Percentiles rank a stretch among this genome's conserved stretches.
These are phyloP conservation scores for Sparidentex hasta DNA, from an alignment of 2,797 vertebrate species.

Conservation along the genomic window DNA sequence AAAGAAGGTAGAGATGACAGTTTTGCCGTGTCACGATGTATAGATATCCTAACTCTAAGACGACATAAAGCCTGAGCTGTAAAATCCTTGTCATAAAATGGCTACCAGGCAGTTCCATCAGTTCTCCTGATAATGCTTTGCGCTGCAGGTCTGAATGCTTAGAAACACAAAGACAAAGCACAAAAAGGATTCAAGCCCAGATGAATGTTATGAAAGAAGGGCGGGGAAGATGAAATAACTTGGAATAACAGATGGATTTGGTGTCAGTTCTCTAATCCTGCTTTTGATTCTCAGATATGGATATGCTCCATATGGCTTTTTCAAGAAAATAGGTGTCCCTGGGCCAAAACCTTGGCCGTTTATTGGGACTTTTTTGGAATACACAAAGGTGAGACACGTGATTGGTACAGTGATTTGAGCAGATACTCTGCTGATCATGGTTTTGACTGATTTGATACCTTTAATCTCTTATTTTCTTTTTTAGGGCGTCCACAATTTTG, in stretches of 20 bases:
- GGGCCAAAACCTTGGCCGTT: constrained; percentile 74
- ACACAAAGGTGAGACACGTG: constrained; percentile 57
- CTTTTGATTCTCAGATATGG: constrained; percentile 67
- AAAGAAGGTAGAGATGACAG: too few relatives aligned
- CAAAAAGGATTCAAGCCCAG: background rate
- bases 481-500: constrained; percentile 77
- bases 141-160: background rate
- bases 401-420: background rate
- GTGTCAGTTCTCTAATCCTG: background rate
- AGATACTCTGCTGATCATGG: background rate
- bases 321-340: constrained; percentile 67
- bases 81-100: background rate
- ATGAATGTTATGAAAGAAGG: background rate
- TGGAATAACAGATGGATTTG: background rate
- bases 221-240: background rate
- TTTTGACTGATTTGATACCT: background rate
- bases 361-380: constrained; percentile 72
- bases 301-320: constrained; percentile 72
- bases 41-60: too few relatives aligned
- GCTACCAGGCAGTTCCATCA: background rate
- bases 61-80: background rate
- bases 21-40: too few relatives aligned
- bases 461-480: background rate
- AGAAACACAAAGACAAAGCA: background rate
- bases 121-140: background rate